Evolutionary conservation across 2,113 vertebrate genomes (phyloP).

Genomic region (Apteryx owenii): DNA sequence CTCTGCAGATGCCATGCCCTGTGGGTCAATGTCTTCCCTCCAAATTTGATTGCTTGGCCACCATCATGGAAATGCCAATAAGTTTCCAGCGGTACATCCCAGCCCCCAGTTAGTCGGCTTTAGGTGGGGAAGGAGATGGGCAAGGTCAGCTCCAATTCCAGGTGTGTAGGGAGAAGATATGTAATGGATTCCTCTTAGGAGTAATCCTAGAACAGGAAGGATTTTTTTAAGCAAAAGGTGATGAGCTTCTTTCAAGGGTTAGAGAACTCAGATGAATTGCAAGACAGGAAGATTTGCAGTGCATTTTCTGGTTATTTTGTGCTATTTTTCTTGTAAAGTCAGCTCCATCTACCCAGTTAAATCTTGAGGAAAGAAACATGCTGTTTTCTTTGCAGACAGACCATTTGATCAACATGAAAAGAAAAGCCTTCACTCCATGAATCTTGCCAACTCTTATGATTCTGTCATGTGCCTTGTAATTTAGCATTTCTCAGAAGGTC

Average conservation of each 20-base stretch:
- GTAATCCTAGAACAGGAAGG: background rate
- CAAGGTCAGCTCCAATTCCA: background rate
- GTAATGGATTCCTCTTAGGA: background rate
- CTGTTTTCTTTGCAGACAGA: background rate
- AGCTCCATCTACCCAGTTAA: background rate
- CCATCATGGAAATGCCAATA: background rate
- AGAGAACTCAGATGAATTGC: background rate
- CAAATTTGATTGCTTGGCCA: background rate
- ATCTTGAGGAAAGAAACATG: background rate
- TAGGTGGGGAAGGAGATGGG: background rate
- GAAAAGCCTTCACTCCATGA: background rate
- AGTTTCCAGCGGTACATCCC: background rate
- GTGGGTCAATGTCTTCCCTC: background rate
- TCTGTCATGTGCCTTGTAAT: background rate
- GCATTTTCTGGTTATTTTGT: background rate
- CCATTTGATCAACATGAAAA: background rate
- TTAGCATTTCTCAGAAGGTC: background rate
- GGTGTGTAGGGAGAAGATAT: background rate
- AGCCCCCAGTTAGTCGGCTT: background rate
- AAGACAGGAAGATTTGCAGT: background rate
- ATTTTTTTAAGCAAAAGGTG: background rate
- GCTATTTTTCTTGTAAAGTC: background rate
- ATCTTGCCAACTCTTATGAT: background rate
- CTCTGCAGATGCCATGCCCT: background rate
- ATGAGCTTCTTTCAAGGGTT: background rate